A percentile compares a stretch with the other conserved stretches of the same genome.
Conservation (phyloP, 2,797 vertebrate species). For the Hipposideros larvatus region DNA sequence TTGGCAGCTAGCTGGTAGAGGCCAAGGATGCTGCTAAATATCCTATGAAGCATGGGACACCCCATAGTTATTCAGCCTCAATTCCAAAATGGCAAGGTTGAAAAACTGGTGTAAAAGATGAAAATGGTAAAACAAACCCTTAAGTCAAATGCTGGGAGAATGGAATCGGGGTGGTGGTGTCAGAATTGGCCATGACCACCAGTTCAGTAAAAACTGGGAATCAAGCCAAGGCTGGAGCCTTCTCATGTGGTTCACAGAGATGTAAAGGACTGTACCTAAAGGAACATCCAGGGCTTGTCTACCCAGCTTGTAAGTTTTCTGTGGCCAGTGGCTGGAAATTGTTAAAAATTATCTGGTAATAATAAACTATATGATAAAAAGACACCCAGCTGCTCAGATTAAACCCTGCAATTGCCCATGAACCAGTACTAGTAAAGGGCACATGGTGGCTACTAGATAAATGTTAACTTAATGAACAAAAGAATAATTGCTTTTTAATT, state of each 20-base stretch:
- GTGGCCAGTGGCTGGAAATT: not conserved
- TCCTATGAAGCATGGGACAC: not conserved
- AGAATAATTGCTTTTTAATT: slow-evolving; percentile 69
- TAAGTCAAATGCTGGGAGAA: not conserved
- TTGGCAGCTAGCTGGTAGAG: not conserved
- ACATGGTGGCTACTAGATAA: not conserved
- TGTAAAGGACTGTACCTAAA: not conserved
- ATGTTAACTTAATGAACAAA: slow-evolving; percentile 60
- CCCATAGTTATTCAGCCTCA: no score
- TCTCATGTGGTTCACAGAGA: fast-evolving
- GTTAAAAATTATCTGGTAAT: not conserved
- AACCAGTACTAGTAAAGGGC: not conserved
- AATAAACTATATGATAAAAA: slow-evolving; percentile 10
- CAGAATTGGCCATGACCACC: not conserved
- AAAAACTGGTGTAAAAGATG: not conserved
- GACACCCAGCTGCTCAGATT: not conserved
- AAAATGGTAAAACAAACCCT: not conserved
- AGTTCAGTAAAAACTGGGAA: not conserved
- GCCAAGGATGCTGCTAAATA: not conserved
- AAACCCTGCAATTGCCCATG: not conserved
- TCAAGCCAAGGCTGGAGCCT: not conserved
- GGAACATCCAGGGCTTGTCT: not conserved
- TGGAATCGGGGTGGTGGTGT: fast-evolving
- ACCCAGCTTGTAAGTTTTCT: not conserved
- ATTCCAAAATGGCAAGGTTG: not conserved